A percentile compares a stretch with the other conserved stretches of the same genome.
These are phyloP conservation scores for Drosophila niveifrons DNA, from an alignment of 2,888 invertebrate species.

Conservation along the genomic window DNA sequence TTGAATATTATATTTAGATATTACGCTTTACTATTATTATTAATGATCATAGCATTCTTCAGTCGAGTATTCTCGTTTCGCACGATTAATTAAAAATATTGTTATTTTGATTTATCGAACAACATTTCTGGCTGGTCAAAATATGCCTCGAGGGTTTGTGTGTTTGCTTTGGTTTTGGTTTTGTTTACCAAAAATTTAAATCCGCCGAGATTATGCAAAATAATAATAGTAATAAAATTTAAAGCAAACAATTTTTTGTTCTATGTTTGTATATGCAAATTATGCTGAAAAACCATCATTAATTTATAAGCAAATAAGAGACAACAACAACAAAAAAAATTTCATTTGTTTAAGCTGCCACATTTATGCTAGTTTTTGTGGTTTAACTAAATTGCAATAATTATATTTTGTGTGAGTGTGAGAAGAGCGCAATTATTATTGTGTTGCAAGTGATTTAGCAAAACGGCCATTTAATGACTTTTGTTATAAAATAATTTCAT, in stretches of 20 bases:
- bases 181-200: slow-evolving; percentile 6
- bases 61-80: not conserved
- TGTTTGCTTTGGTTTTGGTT: slow-evolving; percentile 1
- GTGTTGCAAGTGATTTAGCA: slow-evolving; percentile 17
- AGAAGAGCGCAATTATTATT: slow-evolving; percentile 14
- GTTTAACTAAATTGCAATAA: slow-evolving; percentile 23
- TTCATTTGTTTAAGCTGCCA: slow-evolving; percentile 40
- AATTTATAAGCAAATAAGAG: slow-evolving; percentile 47
- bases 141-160: slow-evolving; percentile 21
- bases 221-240: slow-evolving; percentile 4
- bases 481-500: slow-evolving; percentile 20
- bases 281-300: slow-evolving; percentile 52
- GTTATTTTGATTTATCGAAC: slow-evolving; percentile 63
- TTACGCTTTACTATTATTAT: not conserved
- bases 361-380: slow-evolving; percentile 16
- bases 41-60: not conserved
- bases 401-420: not conserved
- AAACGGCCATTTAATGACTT: slow-evolving; percentile 8
- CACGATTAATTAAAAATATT: slow-evolving; percentile 67
- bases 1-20: not conserved
- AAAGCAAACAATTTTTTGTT: slow-evolving; percentile 39
- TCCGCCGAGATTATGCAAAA: slow-evolving; percentile 11
- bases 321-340: slow-evolving; percentile 16
- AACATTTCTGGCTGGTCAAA: slow-evolving; percentile 43
- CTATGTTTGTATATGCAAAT: slow-evolving; percentile 27